Percentiles rank a stretch among this genome's conserved stretches.
These are phyloP conservation scores for Panagrolaimus sp. DNA, from an alignment of 1,140 invertebrate genomes.

Conservation along the genomic window DNA sequence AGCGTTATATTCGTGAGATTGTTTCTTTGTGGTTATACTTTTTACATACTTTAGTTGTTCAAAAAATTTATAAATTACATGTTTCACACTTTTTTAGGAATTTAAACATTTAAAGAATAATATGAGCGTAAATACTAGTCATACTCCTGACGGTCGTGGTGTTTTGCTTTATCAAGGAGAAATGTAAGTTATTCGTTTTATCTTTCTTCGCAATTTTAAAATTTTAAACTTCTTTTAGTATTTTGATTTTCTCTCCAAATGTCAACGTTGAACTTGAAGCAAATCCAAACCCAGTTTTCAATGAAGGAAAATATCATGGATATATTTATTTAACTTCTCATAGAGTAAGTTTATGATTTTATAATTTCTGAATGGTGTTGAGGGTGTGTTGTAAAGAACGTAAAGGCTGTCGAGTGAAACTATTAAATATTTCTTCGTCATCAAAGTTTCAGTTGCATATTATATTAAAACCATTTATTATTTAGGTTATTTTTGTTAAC, in stretches of 20 bases:
- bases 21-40: too few species aligned
- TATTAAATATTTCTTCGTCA: too few species aligned
- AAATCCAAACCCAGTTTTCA: conserved; percentile 72
- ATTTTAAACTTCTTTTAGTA: conserved; percentile 31
- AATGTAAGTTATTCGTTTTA: conserved; percentile 48
- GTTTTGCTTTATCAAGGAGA: conserved; percentile 48
- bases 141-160: conserved; percentile 47
- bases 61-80: too few species aligned
- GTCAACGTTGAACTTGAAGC: conserved; percentile 77
- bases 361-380: conserved; percentile 18
- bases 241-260: conserved; percentile 41
- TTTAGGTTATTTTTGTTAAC: conserved; percentile 63
- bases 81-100: too few species aligned
- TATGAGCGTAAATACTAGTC: conserved; percentile 46
- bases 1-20: too few species aligned
- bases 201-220: conserved; percentile 19
- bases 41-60: too few species aligned
- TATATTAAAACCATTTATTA: too few species aligned
- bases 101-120: too few species aligned
- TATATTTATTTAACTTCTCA: conserved; percentile 89
- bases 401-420: too few species aligned
- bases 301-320: conserved; percentile 74
- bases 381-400: too few species aligned
- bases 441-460: too few species aligned
- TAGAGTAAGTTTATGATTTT: conserved; percentile 72